Base-by-base conservation (phyloP, 2,888 invertebrate species). In the Tinea trinotella region DNA sequence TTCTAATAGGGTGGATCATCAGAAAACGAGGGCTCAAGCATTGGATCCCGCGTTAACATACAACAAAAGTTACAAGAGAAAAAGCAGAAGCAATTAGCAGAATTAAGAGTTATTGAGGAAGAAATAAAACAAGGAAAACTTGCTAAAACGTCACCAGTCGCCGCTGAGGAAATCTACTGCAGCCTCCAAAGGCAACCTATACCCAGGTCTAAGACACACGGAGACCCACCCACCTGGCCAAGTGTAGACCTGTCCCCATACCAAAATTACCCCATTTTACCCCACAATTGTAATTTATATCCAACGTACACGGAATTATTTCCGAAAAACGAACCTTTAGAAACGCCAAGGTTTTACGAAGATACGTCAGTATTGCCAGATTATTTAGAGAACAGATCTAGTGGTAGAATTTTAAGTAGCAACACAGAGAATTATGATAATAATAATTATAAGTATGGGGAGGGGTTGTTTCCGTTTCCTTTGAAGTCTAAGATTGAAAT, bases 41-140 rank as follows among this genome's bases (percentile, higher is more conserved):
- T 92, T 0, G 89, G 90, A 0, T 92, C 93, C 5, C 88, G 93
- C 9, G 92, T 94, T 24, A 94, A 95, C 70, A 95, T 95, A 57
- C 93, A 94, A 58, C 94, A 94, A 63, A 95, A 95, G 68, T 81
- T 95, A 0, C 93, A 94, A 67, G 95, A 95, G 69, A 95, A 96
- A 69, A 95, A 95, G 64, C 93, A 94, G 64, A 94, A 95, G 59
- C 95, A 96, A 65, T 78, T 95, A 20, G 93, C 94, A 0, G 95
- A 95, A 68, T 74, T 95, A 24, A 88, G 93, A 57, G 93, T 85
- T 17, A 85, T 85, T 54, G 94, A 95, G 65, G 95, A 95, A 66
- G 95, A 95, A 73, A 95, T 95, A 54, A 93, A 93, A 64, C 93
- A 93, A 61, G 93, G 93, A 0, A 95, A 95, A 70, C 77, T 92